A percentile compares a stretch with the other conserved stretches of the same genome.
Conservation (phyloP, 1,140 invertebrate species). For the Heliconius eleuchia region DNA sequence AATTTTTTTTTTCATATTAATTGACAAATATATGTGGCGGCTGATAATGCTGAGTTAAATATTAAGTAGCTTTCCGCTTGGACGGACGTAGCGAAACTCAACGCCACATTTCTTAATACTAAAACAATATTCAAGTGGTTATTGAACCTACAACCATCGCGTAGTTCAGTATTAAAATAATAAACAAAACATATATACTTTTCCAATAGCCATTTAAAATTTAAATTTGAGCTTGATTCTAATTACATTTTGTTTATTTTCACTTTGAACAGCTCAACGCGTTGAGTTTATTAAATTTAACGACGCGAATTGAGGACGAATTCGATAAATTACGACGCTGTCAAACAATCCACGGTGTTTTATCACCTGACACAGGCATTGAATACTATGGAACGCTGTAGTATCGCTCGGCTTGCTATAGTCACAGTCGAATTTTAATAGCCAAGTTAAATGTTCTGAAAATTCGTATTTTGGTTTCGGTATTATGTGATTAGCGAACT, state of each 20-base stretch:
- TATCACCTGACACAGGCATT: slow-evolving; percentile 17
- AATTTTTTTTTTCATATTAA: no score
- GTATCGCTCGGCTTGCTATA: neutral
- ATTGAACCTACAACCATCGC: neutral
- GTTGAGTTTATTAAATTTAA: slow-evolving; percentile 8
- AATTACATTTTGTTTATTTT: slow-evolving; percentile 14
- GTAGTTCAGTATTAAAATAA: neutral
- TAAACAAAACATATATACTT: neutral
- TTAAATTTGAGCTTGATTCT: slow-evolving; percentile 9
- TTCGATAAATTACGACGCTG: slow-evolving; percentile 15
- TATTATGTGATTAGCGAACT: no score
- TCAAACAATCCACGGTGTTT: slow-evolving; percentile 28
- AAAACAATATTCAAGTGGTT: no score
- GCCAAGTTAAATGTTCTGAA: no score
- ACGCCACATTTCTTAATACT: no score
- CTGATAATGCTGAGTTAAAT: no score
- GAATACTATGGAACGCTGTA: slow-evolving; percentile 13
- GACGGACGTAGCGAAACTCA: no score
- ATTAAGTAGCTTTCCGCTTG: no score
- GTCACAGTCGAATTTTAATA: no score
- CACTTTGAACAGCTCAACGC: slow-evolving; percentile 7
- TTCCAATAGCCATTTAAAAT: slow-evolving; percentile 3
- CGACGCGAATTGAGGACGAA: slow-evolving; percentile 2
- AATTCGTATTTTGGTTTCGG: no score
- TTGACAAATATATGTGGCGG: no score